These are phyloP conservation scores for Meandrusa payeni DNA, from an alignment of 2,888 invertebrate species.

Conservation along the genomic window DNA sequence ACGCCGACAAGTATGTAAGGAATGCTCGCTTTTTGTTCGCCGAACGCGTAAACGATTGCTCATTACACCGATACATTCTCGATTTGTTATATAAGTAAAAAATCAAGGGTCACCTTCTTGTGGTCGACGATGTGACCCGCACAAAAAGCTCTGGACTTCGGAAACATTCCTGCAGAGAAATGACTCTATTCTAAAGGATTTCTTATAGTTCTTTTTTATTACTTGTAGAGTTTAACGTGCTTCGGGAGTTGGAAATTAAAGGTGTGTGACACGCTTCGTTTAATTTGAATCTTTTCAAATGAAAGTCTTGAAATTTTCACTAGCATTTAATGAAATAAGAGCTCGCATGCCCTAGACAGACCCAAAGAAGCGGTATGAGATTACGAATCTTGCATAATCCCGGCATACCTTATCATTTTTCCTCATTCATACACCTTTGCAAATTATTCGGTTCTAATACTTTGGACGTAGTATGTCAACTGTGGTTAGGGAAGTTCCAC, in stretches of 20 bases:
- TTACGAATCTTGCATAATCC: too few species aligned
- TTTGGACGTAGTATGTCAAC: too few species aligned
- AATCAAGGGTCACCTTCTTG: conserved; percentile 26
- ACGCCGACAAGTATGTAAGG: conserved; percentile 55
- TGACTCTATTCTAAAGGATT: conserved; percentile 7
- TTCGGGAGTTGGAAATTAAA: conserved; percentile 9
- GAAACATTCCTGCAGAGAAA: conserved; percentile 7
- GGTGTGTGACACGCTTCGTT: too few species aligned
- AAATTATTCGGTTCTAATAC: too few species aligned
- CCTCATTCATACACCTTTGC: too few species aligned
- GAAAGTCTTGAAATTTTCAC: too few species aligned
- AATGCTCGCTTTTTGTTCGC: conserved; percentile 61
- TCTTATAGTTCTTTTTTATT: conserved; percentile 2
- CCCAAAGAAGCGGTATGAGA: too few species aligned
- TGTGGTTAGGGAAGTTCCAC: too few species aligned
- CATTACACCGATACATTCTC: conserved; percentile 50
- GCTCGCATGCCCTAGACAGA: too few species aligned
- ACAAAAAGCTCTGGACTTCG: conserved; percentile 3
- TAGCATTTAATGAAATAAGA: too few species aligned
- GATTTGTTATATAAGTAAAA: conserved; percentile 48
- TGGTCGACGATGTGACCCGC: conserved; percentile 12
- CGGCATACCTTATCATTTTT: too few species aligned
- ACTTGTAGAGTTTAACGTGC: not conserved
- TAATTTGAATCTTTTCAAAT: too few species aligned
- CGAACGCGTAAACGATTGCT: conserved; percentile 47